Conservation (phyloP, 2,888 invertebrate species). For the Cataglyphis rosenhaueri region DNA sequence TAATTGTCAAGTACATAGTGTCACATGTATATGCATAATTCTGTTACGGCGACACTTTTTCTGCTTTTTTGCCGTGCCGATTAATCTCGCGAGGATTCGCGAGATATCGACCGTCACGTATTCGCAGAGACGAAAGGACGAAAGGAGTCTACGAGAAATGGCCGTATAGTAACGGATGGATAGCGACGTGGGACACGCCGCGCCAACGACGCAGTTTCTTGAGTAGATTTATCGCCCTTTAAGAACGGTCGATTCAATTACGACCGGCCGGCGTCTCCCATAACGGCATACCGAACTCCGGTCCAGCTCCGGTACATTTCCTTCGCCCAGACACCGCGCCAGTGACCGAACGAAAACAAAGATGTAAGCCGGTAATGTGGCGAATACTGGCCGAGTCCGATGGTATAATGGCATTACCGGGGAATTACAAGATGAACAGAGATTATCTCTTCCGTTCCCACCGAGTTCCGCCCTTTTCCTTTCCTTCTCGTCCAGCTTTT, state of each 20-base stretch:
- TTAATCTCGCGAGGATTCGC: slow-evolving; percentile 40
- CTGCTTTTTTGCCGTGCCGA: background rate
- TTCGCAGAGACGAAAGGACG: slow-evolving; percentile 32
- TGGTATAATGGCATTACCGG: slow-evolving; percentile 77
- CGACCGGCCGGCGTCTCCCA: slow-evolving; percentile 56
- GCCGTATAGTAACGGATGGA: slow-evolving; percentile 61
- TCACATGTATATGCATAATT: slow-evolving; percentile 6
- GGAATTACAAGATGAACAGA: slow-evolving; percentile 81
- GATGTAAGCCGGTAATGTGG: slow-evolving; percentile 77
- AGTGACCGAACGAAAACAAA: slow-evolving; percentile 72
- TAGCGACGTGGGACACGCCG: slow-evolving; percentile 64
- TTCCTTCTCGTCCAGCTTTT: slow-evolving; percentile 54
- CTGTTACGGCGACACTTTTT: slow-evolving; percentile 19
- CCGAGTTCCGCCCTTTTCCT: slow-evolving; percentile 51
- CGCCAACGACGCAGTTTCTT: slow-evolving; percentile 58
- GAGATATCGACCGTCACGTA: slow-evolving; percentile 62
- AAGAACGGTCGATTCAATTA: slow-evolving; percentile 74
- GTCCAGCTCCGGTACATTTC: slow-evolving; percentile 32
- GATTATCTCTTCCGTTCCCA: slow-evolving; percentile 74
- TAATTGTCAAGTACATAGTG: slow-evolving; percentile 31
- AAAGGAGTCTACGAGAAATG: slow-evolving; percentile 33
- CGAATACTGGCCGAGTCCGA: slow-evolving; percentile 65
- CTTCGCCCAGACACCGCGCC: slow-evolving; percentile 24
- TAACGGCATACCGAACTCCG: slow-evolving; percentile 52
- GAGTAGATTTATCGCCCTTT: slow-evolving; percentile 71